Conservation (phyloP, 2,888 invertebrate genomes). For the Agrilus cyanescens region DNA sequence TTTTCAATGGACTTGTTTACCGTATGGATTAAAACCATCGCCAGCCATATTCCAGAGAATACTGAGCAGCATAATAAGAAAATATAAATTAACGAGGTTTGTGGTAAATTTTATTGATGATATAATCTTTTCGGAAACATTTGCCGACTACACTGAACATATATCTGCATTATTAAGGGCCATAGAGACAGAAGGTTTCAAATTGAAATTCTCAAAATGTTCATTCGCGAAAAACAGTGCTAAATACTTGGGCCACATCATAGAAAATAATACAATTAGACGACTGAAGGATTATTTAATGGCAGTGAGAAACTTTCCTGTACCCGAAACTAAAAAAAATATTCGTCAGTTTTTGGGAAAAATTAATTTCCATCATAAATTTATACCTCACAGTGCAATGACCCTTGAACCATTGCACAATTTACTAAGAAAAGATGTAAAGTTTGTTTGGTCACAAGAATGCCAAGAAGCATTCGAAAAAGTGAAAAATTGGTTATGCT, state of each 20-base stretch:
- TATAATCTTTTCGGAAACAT: no score
- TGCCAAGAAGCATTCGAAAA: constrained; percentile 3
- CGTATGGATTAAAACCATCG: no score
- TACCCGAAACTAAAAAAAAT: constrained; percentile 12
- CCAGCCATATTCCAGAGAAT: no score
- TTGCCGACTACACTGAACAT: no score
- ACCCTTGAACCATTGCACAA: constrained; percentile 10
- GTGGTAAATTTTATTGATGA: no score
- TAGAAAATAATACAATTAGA: constrained; percentile 9
- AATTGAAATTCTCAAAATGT: constrained; percentile 10
- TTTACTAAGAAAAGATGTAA: constrained; percentile 4
- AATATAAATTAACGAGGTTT: no score
- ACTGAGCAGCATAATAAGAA: no score
- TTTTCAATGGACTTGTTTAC: no score
- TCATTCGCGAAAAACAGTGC: constrained; percentile 6
- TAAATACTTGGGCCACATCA: constrained; percentile 10
- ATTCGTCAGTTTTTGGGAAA: constrained; percentile 12
- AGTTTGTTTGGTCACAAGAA: constrained; percentile 6
- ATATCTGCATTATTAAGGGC: no score
- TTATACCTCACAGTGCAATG: no score
- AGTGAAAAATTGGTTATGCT: constrained; percentile 4
- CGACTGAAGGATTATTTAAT: constrained; percentile 10
- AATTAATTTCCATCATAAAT: constrained; percentile 5
- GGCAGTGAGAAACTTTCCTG: constrained; percentile 9
- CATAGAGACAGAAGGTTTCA: no score